phyloP scores from a whole-genome alignment of 2,888 invertebrate genomes.

The Oasisia sp. region DNA sequence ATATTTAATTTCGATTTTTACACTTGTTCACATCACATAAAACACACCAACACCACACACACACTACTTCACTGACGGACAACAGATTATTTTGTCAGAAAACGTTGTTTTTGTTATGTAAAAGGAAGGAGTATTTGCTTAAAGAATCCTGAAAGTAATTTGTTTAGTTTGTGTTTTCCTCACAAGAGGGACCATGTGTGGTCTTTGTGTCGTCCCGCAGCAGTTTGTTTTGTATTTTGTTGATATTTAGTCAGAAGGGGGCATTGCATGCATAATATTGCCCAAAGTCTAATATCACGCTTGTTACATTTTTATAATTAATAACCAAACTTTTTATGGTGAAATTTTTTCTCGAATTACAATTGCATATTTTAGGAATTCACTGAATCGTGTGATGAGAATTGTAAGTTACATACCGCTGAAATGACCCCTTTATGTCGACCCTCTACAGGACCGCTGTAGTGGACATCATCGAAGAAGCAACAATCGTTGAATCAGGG shows the following conservation, averaged over 20 bases:
- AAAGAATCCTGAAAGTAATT: too few relatives aligned
- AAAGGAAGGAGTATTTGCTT: too few relatives aligned
- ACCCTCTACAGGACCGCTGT: slow-evolving; percentile 50
- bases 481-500: slow-evolving; percentile 55
- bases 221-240: too few relatives aligned
- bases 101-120: too few relatives aligned
- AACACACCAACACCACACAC: too few relatives aligned
- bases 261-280: not conserved
- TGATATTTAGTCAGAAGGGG: not conserved
- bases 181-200: too few relatives aligned
- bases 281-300: not conserved
- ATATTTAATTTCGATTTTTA: too few relatives aligned
- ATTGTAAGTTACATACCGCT: not conserved
- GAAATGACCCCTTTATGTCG: slow-evolving; percentile 23
- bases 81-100: too few relatives aligned
- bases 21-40: too few relatives aligned
- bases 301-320: not conserved
- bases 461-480: slow-evolving; percentile 45
- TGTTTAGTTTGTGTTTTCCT: too few relatives aligned
- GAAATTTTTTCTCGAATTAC: not conserved
- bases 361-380: not conserved
- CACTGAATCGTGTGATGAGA: not conserved
- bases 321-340: not conserved
- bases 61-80: too few relatives aligned
- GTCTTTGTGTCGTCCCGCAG: too few relatives aligned